Evolutionary conservation across 2,113 vertebrate genomes (phyloP).

Genomic region (Mohoua ochrocephala): DNA sequence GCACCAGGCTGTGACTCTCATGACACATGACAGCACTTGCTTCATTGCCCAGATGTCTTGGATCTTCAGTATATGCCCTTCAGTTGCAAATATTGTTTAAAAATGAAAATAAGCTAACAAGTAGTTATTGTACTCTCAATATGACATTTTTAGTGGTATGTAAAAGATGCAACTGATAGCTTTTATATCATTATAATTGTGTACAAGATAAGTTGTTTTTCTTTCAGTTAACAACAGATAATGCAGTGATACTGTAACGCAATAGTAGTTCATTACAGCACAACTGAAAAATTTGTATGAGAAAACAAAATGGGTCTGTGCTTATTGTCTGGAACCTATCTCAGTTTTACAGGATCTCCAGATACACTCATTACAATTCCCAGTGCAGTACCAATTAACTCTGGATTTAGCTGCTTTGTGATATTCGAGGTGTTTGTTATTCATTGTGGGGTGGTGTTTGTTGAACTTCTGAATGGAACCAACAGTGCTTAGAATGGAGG

Average conservation of each 20-base stretch:
- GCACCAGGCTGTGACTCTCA: slow-evolving; percentile 7
- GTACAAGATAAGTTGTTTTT: background rate
- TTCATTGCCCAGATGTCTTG: slow-evolving; percentile 23
- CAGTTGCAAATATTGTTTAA: background rate
- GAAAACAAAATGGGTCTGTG: background rate
- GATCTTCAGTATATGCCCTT: background rate
- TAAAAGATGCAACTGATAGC: background rate
- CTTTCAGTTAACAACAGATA: background rate
- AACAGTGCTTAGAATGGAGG: background rate
- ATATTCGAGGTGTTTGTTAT: background rate
- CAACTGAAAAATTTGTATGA: background rate
- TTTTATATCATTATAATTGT: background rate
- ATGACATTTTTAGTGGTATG: background rate
- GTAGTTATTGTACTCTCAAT: background rate
- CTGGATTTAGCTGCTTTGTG: background rate
- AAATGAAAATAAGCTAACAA: background rate
- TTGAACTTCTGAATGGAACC: background rate
- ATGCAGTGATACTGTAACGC: background rate
- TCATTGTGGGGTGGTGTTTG: background rate
- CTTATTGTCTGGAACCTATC: background rate
- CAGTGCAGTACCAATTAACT: background rate
- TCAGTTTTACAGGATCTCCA: background rate
- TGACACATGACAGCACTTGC: background rate
- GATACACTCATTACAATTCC: background rate
- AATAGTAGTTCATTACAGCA: background rate